Evolutionary conservation across 2,888 invertebrate genomes (phyloP), one percentile per base, ranked within the genome.

Genomic region (Fragum whitleyi): DNA sequence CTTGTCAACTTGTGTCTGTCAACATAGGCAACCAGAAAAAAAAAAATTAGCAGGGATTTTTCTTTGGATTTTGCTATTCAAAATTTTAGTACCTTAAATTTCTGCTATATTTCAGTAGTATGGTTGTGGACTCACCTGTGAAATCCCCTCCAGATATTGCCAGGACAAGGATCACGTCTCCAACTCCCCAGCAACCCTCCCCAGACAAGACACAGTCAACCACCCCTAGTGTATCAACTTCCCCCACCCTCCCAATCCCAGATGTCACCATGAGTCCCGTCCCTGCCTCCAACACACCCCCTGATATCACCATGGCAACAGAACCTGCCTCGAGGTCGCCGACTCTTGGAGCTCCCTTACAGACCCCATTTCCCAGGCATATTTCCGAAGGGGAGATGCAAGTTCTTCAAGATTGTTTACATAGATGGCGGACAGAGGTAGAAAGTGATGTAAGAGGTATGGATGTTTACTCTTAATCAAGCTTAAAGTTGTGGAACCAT

Each of bases 391-490:
- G 87, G 2, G 94, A 94, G 82, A 89, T 94, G 42, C 75, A 86
- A 29, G 93, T 94, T n/a, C 86, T 94, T 16, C 93, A 93, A 79
- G 86, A 89, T 28, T 94, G 94, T 87, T 87, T 94, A 39, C 88
- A 87, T 69, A 89, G 94, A 29, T 94, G 94, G 94, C 86, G 94
- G 77, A 91, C 91, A 39, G 94, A 94, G 81, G 94, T 94, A 36
- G 93, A 94, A 81, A 86, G 81, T 72, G 93, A 94, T 82, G 94
- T 94, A 23, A 90, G 91, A 90, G 93, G 94, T 94, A 75, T 75
- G 83, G 74, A n/a, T 16, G 5, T 23, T 19, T 47, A 51, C 14
- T 16, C 14, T 9, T 9, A 36, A 36, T 36, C n/a, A n/a, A n/a
- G n/a, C n/a, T n/a, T n/a, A n/a, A n/a, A n/a, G n/a, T n/a, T n/a